Base-by-base conservation (phyloP, 2,113 vertebrate genomes). In the Bothrops jararaca region DNA sequence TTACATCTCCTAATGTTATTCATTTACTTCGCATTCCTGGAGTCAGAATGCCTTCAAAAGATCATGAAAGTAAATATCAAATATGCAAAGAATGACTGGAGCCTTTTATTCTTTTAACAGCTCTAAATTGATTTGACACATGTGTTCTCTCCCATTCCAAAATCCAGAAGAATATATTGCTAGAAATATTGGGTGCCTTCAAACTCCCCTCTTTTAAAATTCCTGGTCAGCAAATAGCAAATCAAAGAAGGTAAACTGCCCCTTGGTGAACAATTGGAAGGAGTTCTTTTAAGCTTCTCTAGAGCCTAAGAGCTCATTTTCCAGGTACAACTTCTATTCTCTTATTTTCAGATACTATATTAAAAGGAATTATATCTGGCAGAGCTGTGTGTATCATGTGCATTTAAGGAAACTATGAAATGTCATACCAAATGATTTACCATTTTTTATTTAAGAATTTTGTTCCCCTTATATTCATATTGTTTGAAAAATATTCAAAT, bases 11-110 rank as follows among this genome's bases (percentile, higher is more conserved):
- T 69, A 34, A 95, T 94, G 94, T 89, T 91, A 60, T 58, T 86
- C 95, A 92, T 95, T 93, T 94, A 69, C 86, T 95, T 95, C 92
- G 94, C 95, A 91, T 94, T 95, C 94, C 94, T 94, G 94, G 94
- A 54, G 91, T 0, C 39, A 96, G 89, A 88, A 92, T 95, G 96
- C 93, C 93, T 96, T 95, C 94, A 64, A 94, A 93, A 95, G 95
- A 96, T 94, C 96, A 95, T 91, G 92, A 95, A 96, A 95, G 89
- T 86, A 95, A 96, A 95, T 94, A 95, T 20, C 12, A 0, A 57
- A 86, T 93, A 91, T 15, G 4, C 86, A 24, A 56, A 94, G 93
- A 94, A 95, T 93, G 95, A 94, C 34, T 91, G 96, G 95, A 94
- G 95, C 93, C 95, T 96, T 96, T 89, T 93, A 39, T 93, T 95